These are phyloP conservation scores for Hyles vespertilio DNA, from an alignment of 1,140 invertebrate genomes.

Conservation along the genomic window DNA sequence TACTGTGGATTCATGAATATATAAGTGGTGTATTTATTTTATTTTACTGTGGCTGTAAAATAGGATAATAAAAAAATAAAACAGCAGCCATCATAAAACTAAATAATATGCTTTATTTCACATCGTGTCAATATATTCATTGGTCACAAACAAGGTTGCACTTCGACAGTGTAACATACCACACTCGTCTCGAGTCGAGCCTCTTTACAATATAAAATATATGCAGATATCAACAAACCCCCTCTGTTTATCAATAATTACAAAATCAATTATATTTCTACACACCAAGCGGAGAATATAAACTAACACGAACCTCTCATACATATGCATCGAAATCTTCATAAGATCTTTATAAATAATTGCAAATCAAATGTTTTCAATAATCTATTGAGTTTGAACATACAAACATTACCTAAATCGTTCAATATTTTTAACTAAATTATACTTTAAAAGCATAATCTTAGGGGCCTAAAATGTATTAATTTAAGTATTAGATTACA, in stretches of 20 bases:
- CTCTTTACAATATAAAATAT: constrained; percentile 63
- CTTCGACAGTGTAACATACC: constrained; percentile 46
- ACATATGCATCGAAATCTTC: background rate
- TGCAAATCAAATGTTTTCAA: constrained; percentile 2
- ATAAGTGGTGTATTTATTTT: too few species aligned
- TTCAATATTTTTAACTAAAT: too few species aligned
- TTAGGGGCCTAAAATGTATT: too few species aligned
- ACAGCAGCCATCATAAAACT: constrained; percentile 52
- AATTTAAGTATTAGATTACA: too few species aligned
- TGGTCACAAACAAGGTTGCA: constrained; percentile 65
- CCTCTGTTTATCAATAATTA: constrained; percentile 41
- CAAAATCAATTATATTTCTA: constrained; percentile 32
- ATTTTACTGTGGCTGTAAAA: too few species aligned
- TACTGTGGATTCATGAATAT: too few species aligned
- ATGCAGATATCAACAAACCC: constrained; percentile 63
- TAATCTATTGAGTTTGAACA: too few species aligned
- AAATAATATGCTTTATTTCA: constrained; percentile 72
- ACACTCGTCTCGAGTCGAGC: constrained; percentile 39
- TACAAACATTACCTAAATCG: too few species aligned
- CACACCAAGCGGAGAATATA: constrained; percentile 23
- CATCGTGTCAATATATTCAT: constrained; percentile 63
- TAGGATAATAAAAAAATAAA: constrained; percentile 14
- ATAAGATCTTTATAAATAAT: background rate
- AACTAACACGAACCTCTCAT: too few species aligned
- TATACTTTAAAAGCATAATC: too few species aligned